These are phyloP conservation scores for Yponomeuta sedellus DNA, from an alignment of 2,888 invertebrate genomes.

Conservation along the genomic window DNA sequence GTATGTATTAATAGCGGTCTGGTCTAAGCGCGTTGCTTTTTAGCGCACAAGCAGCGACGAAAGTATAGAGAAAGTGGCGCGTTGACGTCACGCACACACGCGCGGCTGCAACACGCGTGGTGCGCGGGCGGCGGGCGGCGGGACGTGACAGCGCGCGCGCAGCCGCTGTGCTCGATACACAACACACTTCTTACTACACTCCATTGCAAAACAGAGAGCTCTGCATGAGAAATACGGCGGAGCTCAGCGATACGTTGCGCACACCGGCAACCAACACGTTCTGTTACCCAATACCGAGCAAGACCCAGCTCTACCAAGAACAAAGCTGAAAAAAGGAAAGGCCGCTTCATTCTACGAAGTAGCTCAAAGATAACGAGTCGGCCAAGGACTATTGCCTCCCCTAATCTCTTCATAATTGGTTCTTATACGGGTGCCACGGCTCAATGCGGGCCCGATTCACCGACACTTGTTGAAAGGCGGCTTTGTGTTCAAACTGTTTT, in stretches of 20 bases:
- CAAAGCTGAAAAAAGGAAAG: conserved; percentile 18
- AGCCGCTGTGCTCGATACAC: conserved; percentile 39
- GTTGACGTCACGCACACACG: conserved; percentile 73
- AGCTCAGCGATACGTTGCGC: conserved; percentile 58
- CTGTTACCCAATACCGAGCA: conserved; percentile 53
- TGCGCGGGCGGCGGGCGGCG: conserved; percentile 22
- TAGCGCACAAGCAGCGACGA: conserved; percentile 71
- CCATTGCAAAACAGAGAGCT: conserved; percentile 54
- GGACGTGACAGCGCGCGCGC: conserved; percentile 10
- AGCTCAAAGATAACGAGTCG: conserved; percentile 13
- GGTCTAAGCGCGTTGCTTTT: conserved; percentile 66
- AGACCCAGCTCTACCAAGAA: conserved; percentile 35
- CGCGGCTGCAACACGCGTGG: conserved; percentile 49
- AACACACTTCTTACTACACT: conserved; percentile 52
- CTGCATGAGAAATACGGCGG: conserved; percentile 60
- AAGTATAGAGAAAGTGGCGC: conserved; percentile 75
- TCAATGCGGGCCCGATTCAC: conserved; percentile 47
- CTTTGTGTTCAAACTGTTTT: conserved; percentile 5
- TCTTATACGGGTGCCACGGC: conserved; percentile 50
- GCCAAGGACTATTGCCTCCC: conserved; percentile 33
- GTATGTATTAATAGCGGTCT: conserved; percentile 60
- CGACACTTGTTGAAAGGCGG: conserved; percentile 29
- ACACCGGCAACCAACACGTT: conserved; percentile 63
- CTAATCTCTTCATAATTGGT: conserved; percentile 45
- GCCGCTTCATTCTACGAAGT: not conserved